phyloP scores from a whole-genome alignment of 2,888 invertebrate genomes.

The Meloe dianella region DNA sequence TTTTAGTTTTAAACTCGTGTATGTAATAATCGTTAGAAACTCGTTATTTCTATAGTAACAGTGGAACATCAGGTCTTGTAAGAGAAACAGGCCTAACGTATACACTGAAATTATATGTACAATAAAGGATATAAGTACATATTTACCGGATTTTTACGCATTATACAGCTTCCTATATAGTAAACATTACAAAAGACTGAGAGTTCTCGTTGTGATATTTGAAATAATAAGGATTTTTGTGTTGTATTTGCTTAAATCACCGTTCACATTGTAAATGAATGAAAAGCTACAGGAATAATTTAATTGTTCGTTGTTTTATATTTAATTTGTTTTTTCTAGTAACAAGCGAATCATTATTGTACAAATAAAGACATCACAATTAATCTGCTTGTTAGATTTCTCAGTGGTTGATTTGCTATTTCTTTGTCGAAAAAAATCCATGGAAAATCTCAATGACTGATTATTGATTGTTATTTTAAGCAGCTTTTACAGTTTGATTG shows the following conservation, averaged over 20 bases:
- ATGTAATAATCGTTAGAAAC: slow-evolving; percentile 41
- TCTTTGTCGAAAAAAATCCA: neutral
- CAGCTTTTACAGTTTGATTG: neutral
- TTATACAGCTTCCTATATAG: slow-evolving; percentile 26
- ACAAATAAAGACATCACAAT: neutral
- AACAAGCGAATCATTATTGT: neutral
- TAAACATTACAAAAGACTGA: slow-evolving; percentile 14
- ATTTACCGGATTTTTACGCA: slow-evolving; percentile 30
- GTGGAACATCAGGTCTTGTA: slow-evolving; percentile 40
- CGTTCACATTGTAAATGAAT: neutral
- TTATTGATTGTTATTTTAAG: neutral
- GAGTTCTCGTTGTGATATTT: neutral
- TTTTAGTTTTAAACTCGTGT: slow-evolving; percentile 37
- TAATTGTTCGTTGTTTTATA: neutral
- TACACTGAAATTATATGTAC: neutral
- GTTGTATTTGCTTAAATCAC: neutral
- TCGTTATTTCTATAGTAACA: slow-evolving; percentile 39
- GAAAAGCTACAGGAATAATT: neutral
- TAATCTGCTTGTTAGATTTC: neutral
- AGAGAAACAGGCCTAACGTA: slow-evolving; percentile 31
- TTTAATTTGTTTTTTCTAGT: neutral
- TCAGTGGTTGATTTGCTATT: neutral
- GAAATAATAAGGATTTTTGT: neutral
- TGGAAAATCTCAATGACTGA: neutral
- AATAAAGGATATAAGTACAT: slow-evolving; percentile 28